Evolutionary conservation across 2,888 invertebrate genomes (phyloP).

Genomic region (Perizoma flavofasciatum): DNA sequence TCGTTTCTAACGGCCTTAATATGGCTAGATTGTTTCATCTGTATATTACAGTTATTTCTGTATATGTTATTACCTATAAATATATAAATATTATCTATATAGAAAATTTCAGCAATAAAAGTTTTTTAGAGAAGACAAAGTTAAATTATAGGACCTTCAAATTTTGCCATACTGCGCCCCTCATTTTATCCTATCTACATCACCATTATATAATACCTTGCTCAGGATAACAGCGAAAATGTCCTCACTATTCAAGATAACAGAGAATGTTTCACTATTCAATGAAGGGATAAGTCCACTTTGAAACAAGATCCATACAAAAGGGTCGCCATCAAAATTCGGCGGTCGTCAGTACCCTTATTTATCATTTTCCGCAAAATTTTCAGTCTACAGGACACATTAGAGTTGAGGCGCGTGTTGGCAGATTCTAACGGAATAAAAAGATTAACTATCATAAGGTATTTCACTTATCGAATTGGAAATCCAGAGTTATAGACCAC

Average conservation of each 20-base stretch:
- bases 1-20: too few relatives aligned
- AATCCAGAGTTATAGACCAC: too few relatives aligned
- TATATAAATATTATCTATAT: too few relatives aligned
- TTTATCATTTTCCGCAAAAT: slow-evolving; percentile 79
- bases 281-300: slow-evolving; percentile 71
- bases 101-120: too few relatives aligned
- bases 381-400: slow-evolving; percentile 71
- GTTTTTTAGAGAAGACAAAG: too few relatives aligned
- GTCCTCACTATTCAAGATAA: slow-evolving; percentile 57
- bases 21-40: too few relatives aligned
- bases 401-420: slow-evolving; percentile 45
- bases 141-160: too few relatives aligned
- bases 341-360: slow-evolving; percentile 66
- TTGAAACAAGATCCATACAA: slow-evolving; percentile 79
- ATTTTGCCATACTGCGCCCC: slow-evolving; percentile 13
- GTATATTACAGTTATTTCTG: too few relatives aligned
- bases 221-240: slow-evolving; percentile 50
- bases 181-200: slow-evolving; percentile 40
- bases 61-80: too few relatives aligned
- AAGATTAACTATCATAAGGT: too few relatives aligned
- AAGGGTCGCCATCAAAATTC: slow-evolving; percentile 78
- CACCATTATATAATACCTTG: slow-evolving; percentile 52
- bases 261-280: slow-evolving; percentile 57
- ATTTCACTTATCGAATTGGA: too few relatives aligned
- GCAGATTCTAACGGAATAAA: slow-evolving; percentile 8